Evolutionary conservation across 2,113 vertebrate species (phyloP), one percentile per base, ranked within the genome.

Genomic region (Megalops atlanticus): DNA sequence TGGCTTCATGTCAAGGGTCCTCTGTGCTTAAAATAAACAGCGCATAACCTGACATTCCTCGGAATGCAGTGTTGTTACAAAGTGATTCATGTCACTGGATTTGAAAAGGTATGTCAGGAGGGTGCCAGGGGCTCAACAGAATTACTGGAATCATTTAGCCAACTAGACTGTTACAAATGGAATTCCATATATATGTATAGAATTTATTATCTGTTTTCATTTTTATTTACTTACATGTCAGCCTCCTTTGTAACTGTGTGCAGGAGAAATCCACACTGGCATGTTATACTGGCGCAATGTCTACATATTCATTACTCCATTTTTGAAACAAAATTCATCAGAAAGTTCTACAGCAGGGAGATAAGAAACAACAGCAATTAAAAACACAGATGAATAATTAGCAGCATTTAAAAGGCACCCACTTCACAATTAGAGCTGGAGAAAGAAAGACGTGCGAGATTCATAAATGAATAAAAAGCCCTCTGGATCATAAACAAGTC

Each of bases 81-180:
- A 40, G 68, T 70, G 78, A 75, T 83, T 72, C 64, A 79, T 75
- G 33, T 43, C 16, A 52, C 40, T 33, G 64, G 77, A 68, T 83
- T 83, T 79, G 75, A 79, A 83, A 77, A 40, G 77, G 64, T 77
- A 36, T 64, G 21, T 31, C 24, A 35, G 71, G 58, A 83, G 58
- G 54, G 68, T 36, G 43, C 73, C 43, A 71, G 74, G 38, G 76
- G 68, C 73, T 35, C 74, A 68, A 38, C 58, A 15, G 69, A 69
- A 38, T 36, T 73, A 43, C 35, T 36, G 70, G 8, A 36, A 72
- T 18, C 38, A 21, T 35, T 21, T n/a, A 43, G 24, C 31, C 21
- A 12, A n/a, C 33, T 54, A 69, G 15, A 21, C 52, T 64, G 27
- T 16, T 39, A 43, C 40, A 38, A 39, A 39, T 68, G 68, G 36